Conservation (phyloP, 2,113 vertebrate genomes). For the Chionodraco myersi region DNA sequence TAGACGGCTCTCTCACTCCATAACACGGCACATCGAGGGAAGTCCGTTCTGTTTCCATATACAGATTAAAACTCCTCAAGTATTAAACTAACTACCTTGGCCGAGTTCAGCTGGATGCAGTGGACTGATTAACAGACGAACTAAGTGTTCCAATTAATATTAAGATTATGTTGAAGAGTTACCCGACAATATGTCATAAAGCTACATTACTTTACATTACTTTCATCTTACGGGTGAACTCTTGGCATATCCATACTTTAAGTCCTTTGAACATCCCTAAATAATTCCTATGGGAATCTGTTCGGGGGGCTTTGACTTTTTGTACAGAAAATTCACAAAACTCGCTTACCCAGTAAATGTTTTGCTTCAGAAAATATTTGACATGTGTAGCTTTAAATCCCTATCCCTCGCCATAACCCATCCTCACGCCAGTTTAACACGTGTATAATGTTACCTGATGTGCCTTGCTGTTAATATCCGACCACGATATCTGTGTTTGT, state of each 20-base stretch:
- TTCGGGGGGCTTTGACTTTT: not conserved
- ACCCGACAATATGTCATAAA: not conserved
- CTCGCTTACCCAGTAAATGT: not conserved
- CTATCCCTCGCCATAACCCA: slow-evolving; percentile 2
- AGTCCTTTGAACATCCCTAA: too few relatives aligned
- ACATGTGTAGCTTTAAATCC: slow-evolving; percentile 2
- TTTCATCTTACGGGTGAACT: not conserved
- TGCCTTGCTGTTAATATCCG: slow-evolving; percentile 8
- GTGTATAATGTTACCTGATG: not conserved
- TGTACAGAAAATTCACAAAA: not conserved
- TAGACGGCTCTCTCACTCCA: slow-evolving; percentile 64
- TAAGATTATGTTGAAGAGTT: not conserved
- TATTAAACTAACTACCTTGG: not conserved
- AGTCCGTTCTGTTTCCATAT: not conserved
- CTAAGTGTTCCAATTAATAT: not conserved
- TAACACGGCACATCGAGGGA: not conserved
- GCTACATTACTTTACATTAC: too few relatives aligned
- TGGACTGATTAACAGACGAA: not conserved
- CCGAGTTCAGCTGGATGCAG: not conserved
- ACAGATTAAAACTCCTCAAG: not conserved
- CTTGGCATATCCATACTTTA: not conserved
- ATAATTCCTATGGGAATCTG: not conserved
- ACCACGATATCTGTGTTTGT: slow-evolving; percentile 14
- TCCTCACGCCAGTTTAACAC: slow-evolving; percentile 1
- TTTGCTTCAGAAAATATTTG: not conserved